phyloP scores from a whole-genome alignment of 1,140 invertebrate genomes.

The Pseudomyrmex pallidus region DNA sequence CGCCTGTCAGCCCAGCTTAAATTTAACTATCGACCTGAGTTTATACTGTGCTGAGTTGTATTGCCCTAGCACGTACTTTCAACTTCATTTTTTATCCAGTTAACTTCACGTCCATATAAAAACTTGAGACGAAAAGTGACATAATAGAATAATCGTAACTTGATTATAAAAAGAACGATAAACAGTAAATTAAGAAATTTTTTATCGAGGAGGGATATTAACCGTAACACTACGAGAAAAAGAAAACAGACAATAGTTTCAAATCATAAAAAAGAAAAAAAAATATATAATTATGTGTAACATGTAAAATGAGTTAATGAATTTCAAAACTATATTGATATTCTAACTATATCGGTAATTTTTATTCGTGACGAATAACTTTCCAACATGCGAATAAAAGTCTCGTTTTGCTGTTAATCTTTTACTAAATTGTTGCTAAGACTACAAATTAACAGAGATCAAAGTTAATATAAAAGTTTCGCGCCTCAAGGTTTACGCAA shows the following conservation, averaged over 20 bases:
- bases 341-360: not conserved
- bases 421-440: conserved; percentile 1
- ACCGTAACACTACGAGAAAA: not conserved
- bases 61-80: conserved; percentile 28
- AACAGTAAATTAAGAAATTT: conserved; percentile 20
- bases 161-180: conserved; percentile 16
- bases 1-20: conserved; percentile 53
- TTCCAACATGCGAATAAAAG: not conserved
- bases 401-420: not conserved
- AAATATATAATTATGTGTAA: too few species aligned
- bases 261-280: not conserved
- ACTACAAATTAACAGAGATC: conserved; percentile 2
- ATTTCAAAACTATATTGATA: not conserved
- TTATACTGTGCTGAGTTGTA: conserved; percentile 40
- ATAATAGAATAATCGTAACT: conserved; percentile 33
- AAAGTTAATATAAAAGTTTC: conserved; percentile 43
- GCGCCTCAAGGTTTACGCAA: not conserved
- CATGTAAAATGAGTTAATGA: not conserved
- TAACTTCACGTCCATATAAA: conserved; percentile 12
- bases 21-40: conserved; percentile 66
- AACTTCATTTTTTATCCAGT: conserved; percentile 36
- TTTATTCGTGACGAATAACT: not conserved
- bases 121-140: not conserved
- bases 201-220: not conserved
- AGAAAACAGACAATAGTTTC: not conserved